These are phyloP conservation scores for Chrysopa pallens DNA, from an alignment of 1,140 invertebrate species.

Conservation along the genomic window DNA sequence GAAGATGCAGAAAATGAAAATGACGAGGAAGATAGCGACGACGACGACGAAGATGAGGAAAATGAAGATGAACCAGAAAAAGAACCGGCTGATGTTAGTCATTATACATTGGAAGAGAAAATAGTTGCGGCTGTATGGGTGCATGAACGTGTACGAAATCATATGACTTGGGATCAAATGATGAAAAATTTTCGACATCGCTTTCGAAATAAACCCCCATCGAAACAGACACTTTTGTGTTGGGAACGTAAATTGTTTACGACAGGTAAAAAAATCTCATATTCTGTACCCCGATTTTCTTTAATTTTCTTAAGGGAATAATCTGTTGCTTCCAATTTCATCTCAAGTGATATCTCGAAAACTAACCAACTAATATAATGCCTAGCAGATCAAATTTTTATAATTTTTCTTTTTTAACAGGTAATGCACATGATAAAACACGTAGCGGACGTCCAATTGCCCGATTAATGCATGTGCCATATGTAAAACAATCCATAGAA, in stretches of 20 bases:
- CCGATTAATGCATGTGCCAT: slow-evolving; percentile 13
- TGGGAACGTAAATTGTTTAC: slow-evolving; percentile 13
- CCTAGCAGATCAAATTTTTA: too few species aligned
- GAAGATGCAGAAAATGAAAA: neutral
- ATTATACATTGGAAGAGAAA: slow-evolving; percentile 12
- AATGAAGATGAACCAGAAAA: neutral
- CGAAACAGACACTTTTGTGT: slow-evolving; percentile 9
- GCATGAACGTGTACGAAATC: slow-evolving; percentile 12
- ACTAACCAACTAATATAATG: too few species aligned
- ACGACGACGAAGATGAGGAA: neutral
- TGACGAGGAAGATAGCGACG: neutral
- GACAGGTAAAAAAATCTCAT: too few species aligned
- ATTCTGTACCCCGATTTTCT: too few species aligned
- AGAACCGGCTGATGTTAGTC: neutral
- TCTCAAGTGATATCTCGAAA: too few species aligned
- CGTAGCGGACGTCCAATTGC: slow-evolving; percentile 5
- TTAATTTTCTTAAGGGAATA: too few species aligned
- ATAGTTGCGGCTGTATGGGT: slow-evolving; percentile 14
- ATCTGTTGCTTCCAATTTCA: too few species aligned
- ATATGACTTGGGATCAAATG: slow-evolving; percentile 13
- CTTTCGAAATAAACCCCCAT: slow-evolving; percentile 10
- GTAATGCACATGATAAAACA: neutral
- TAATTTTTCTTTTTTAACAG: too few species aligned
- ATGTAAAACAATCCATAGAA: slow-evolving; percentile 11
- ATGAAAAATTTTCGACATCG: slow-evolving; percentile 11